phyloP scores from a whole-genome alignment of 1,140 invertebrate species.

The Gonioctena quinquepunctata region DNA sequence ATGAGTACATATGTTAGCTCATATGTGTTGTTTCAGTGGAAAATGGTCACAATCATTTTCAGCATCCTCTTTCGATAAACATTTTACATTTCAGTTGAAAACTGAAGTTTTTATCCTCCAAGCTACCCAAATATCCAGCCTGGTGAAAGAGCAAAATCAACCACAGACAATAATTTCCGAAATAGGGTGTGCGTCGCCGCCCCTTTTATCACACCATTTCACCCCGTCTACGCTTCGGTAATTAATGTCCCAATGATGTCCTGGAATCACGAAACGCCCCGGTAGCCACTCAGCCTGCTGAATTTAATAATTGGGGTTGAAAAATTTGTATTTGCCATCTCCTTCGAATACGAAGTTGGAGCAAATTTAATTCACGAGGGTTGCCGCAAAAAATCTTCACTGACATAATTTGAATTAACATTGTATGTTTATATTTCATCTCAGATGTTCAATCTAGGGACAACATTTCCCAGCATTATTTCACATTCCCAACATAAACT shows the following conservation, averaged over 20 bases:
- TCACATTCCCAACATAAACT: too few relatives aligned
- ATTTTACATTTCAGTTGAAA: too few relatives aligned
- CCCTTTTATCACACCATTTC: slow-evolving; percentile 18
- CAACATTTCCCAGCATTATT: too few relatives aligned
- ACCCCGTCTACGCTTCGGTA: slow-evolving; percentile 8
- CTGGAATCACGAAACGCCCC: slow-evolving; percentile 19
- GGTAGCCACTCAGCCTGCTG: slow-evolving; percentile 20
- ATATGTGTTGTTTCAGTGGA: too few relatives aligned
- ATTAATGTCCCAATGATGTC: slow-evolving; percentile 24
- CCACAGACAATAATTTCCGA: slow-evolving; percentile 24
- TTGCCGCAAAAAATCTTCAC: neutral
- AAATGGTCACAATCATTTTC: too few relatives aligned
- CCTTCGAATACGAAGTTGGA: neutral
- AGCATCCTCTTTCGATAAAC: too few relatives aligned
- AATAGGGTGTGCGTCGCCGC: neutral
- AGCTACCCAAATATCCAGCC: too few relatives aligned
- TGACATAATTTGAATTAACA: neutral
- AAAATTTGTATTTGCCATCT: slow-evolving; percentile 1
- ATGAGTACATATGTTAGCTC: too few relatives aligned
- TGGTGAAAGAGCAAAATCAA: slow-evolving; percentile 1
- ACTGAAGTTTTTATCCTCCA: too few relatives aligned
- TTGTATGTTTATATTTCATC: too few relatives aligned
- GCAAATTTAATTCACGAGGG: neutral
- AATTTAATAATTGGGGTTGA: slow-evolving; percentile 8
- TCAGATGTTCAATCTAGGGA: too few relatives aligned